phyloP scores from a whole-genome alignment of 2,797 vertebrate species.

The Huso huso region DNA sequence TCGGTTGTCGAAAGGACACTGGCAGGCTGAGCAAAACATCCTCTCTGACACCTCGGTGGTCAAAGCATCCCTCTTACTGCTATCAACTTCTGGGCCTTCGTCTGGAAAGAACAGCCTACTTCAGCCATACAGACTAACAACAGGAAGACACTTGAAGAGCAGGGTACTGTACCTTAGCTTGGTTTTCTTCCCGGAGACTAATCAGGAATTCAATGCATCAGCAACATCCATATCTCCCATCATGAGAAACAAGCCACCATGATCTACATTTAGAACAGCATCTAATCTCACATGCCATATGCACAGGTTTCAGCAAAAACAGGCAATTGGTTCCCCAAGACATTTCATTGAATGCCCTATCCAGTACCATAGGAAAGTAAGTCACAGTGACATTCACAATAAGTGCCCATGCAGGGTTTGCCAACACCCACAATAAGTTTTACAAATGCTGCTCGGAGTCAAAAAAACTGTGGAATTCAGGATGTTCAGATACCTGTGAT shows the following conservation, averaged over 20 bases:
- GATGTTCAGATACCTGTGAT: constrained; percentile 12
- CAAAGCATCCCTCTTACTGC: background rate
- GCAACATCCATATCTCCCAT: background rate
- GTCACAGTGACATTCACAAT: too few relatives aligned
- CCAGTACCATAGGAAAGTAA: background rate
- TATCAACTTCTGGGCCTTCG: background rate
- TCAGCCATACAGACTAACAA: background rate
- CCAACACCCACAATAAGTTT: too few relatives aligned
- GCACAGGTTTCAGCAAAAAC: constrained; percentile 27
- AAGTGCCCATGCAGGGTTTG: too few relatives aligned
- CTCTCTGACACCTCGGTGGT: constrained; percentile 54
- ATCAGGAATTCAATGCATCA: background rate
- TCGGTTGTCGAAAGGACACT: constrained; percentile 63
- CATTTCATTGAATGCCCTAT: constrained; percentile 19
- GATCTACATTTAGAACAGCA: constrained; percentile 10
- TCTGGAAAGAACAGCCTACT: background rate
- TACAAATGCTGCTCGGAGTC: too few relatives aligned
- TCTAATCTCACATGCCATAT: background rate
- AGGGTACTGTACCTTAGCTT: background rate
- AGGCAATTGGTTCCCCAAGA: background rate
- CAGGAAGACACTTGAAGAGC: background rate
- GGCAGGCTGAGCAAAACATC: constrained; percentile 76
- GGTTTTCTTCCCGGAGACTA: background rate
- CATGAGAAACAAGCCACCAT: constrained; percentile 17
- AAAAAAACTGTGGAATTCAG: too few relatives aligned